Base-by-base conservation (phyloP, 2,113 vertebrate species). In the Lethenteron reissneri region DNA sequence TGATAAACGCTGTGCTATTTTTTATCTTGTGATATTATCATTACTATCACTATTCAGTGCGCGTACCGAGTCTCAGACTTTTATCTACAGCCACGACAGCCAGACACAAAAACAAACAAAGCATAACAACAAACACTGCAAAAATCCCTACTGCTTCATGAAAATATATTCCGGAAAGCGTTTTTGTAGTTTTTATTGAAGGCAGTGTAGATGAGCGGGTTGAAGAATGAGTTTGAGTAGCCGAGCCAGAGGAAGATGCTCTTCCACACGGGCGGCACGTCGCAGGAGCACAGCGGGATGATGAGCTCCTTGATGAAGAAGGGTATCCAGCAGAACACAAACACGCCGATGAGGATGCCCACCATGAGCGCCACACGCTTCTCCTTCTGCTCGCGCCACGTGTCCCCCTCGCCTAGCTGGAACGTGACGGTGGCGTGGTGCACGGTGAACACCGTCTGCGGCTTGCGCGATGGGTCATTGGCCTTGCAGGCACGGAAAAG, bases 171-270 rank as follows among this genome's bases (percentile, higher is more conserved):
- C 76, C 75, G 82, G 73, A 82, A 82, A 71, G 81, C 80, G 58
- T 75, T 81, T 72, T 80, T 83, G 73, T 84, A 81, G 71, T 81
- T 82, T 80, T 83, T 83, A 76, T 82, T 83, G 77, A 83, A 82
- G 56, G 83, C 81, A 25, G 77, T 83, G 73, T 82, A 83, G 78
- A 84, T 81, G 57, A 83, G 77, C 71, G 79, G 80, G 73, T 81
- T 84, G 78, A 85, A 83, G 78, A 83, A 83, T 73, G 81, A 82
- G 75, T 81, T 83, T 69, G 80, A 82, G 73, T 82, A 81, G 41
- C 82, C 80, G 70, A 83, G 79, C 83, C 80, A 83, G 69, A 83
- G 78, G 68, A 83, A 83, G 57, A 80, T 74, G 73, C 82, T 81
- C 75, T 84, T 83, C 81, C 81, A 82, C 73, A 79, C 1, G 0